Base-by-base conservation (phyloP, 2,797 vertebrate genomes). In the Uromys caudimaculatus region DNA sequence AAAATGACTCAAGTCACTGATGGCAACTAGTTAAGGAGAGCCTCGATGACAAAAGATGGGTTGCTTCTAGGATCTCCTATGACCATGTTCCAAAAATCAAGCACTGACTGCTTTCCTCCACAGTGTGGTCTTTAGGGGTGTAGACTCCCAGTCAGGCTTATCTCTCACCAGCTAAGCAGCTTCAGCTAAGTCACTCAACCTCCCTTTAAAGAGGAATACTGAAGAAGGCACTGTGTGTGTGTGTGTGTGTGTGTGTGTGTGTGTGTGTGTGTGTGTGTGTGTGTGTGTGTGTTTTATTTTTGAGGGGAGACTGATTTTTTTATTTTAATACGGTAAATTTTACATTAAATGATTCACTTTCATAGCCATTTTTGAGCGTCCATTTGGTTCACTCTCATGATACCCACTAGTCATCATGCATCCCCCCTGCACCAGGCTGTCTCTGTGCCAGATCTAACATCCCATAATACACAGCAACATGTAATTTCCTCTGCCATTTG, bases 41-140 rank as follows among this genome's bases (percentile, higher is more conserved):
- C 3, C 52, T 16, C 41, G 29, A 8, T 6, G 21, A 6, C 0
- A n/a, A 73, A 90, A 81, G 21, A 47, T 44, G 12, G 1, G 21
- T 3, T 47, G 32, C 62, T 32, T 75, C 78, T 35, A 12, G 58
- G 35, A 71, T 24, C 16, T 44, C 44, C 6, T 19, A 24, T 35
- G 23, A n/a, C 13, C 41, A 76, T 3, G 24, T 10, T 64, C 38
- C 29, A 56, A 83, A 75, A 79, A 8, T 41, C 84, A 50, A 64
- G 32, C n/a, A 87, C 52, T 6, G 41, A 64, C 54, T 2, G 1
- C 24, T 67, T 52, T n/a, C 64, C 10, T 6, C 14, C 1, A 13
- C 21, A 10, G 1, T n/a, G 41, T 1, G 17, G 13, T 14, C 73
- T 38, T 11, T 6, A 1, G 17, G 38, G 8, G 47, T 1, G 17